Percentiles rank a stretch among this genome's conserved stretches.
Evolutionary conservation across 2,888 invertebrate genomes (phyloP).

Genomic region (Tenthredo amoena): DNA sequence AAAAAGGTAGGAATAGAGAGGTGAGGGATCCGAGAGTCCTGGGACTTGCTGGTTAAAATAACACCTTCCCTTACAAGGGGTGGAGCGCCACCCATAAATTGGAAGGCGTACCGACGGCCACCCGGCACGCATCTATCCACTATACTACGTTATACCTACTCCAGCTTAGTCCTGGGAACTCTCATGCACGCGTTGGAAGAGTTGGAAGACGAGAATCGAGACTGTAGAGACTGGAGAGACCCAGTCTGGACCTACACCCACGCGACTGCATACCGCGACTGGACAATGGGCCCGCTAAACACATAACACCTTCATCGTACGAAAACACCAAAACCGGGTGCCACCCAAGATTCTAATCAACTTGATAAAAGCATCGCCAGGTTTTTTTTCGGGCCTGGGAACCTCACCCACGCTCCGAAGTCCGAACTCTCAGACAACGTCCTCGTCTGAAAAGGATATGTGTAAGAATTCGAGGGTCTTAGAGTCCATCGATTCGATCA

Average conservation of each 20-base stretch:
- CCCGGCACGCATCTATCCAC: conserved; percentile 57
- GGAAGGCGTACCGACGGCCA: conserved; percentile 65
- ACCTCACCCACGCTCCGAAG: conserved; percentile 60
- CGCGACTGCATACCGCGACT: conserved; percentile 67
- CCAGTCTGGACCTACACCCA: conserved; percentile 68
- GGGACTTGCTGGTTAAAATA: conserved; percentile 59
- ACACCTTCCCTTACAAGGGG: conserved; percentile 66
- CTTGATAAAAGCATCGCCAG: conserved; percentile 62
- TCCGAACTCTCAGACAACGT: background rate
- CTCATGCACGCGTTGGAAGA: conserved; percentile 24
- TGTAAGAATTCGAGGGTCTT: background rate
- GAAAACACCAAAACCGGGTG: conserved; percentile 55
- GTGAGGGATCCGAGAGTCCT: background rate
- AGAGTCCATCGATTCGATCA: background rate
- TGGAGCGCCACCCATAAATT: conserved; percentile 75
- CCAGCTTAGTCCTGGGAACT: conserved; percentile 30
- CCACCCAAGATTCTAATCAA: conserved; percentile 67
- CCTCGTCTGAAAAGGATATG: background rate
- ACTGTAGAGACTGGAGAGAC: background rate
- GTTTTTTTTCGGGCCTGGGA: conserved; percentile 56
- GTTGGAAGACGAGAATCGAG: background rate
- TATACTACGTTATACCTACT: conserved; percentile 4
- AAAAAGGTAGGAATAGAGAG: background rate
- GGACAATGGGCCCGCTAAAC: conserved; percentile 60
- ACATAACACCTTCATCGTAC: conserved; percentile 74